Evolutionary conservation across 2,113 vertebrate species (phyloP).

Genomic region (Blennius ocellaris): DNA sequence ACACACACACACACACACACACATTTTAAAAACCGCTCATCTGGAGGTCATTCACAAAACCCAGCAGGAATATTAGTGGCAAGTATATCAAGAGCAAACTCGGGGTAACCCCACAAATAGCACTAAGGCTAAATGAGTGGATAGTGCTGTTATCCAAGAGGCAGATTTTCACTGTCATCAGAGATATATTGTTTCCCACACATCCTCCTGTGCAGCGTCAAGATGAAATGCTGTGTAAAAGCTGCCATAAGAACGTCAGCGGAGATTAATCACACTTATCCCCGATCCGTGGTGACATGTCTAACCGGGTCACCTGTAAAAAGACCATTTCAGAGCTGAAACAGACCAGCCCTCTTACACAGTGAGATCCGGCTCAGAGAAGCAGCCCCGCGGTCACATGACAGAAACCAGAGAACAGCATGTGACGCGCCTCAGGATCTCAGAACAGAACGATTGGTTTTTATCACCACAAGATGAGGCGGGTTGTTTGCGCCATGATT

Average conservation of each 20-base stretch:
- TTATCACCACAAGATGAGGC: constrained; percentile 28
- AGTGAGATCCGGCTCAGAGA: constrained; percentile 6
- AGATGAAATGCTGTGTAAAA: constrained; percentile 63
- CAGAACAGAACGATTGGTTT: constrained; percentile 31
- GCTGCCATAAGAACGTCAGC: constrained; percentile 48
- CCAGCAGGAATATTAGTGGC: not conserved
- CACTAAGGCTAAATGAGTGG: constrained; percentile 42
- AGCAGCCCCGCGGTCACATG: not conserved
- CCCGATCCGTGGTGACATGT: constrained; percentile 61
- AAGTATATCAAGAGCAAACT: constrained; percentile 35
- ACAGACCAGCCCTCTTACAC: not conserved
- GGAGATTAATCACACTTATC: constrained; percentile 65
- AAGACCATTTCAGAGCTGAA: constrained; percentile 40
- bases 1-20: too few species aligned
- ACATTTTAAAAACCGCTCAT: too few species aligned
- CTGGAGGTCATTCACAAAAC: constrained; percentile 9
- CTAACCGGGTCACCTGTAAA: constrained; percentile 64
- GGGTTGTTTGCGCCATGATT: constrained; percentile 40
- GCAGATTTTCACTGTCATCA: constrained; percentile 34
- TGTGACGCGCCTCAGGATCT: constrained; percentile 28
- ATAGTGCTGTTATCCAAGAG: constrained; percentile 42
- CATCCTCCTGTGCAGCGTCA: constrained; percentile 49
- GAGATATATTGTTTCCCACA: constrained; percentile 62
- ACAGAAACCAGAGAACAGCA: constrained; percentile 5
- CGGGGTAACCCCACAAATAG: constrained; percentile 46